A percentile compares a stretch with the other conserved stretches of the same genome.
Evolutionary conservation across 1,140 invertebrate genomes (phyloP).

Genomic region (Lordiphosa collinella): DNA sequence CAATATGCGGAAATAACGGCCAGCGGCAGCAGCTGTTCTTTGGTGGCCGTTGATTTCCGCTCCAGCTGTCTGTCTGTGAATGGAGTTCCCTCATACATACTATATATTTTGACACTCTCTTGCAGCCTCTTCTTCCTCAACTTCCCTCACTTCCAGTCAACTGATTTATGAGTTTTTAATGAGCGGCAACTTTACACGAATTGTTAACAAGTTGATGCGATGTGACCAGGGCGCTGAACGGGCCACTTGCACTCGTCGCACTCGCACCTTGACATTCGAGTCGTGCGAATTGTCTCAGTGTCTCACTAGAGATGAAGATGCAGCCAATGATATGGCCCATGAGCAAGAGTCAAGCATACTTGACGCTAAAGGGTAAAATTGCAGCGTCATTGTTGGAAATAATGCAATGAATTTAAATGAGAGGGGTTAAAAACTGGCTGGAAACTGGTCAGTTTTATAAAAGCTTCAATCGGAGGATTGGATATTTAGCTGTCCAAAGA

Average conservation of each 20-base stretch:
- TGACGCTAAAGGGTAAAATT: neutral
- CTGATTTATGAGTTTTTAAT: constrained; percentile 77
- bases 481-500: too few species aligned
- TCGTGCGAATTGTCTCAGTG: constrained; percentile 49
- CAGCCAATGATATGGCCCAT: constrained; percentile 60
- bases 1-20: constrained; percentile 54
- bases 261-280: constrained; percentile 67
- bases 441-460: too few species aligned
- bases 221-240: constrained; percentile 16
- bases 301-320: constrained; percentile 45
- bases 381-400: neutral
- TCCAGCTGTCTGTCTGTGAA: constrained; percentile 7
- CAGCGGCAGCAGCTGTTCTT: constrained; percentile 15
- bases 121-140: constrained; percentile 12
- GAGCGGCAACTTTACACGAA: constrained; percentile 74
- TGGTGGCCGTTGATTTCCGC: constrained; percentile 64
- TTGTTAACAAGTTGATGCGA: constrained; percentile 66
- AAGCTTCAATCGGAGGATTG: too few species aligned
- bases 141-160: constrained; percentile 16
- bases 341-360: constrained; percentile 33
- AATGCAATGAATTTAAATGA: too few species aligned
- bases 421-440: too few species aligned
- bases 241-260: constrained; percentile 29
- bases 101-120: constrained; percentile 50
- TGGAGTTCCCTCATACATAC: constrained; percentile 24